Conservation (phyloP, 92 coral and sea anemone species). For the Epizoanthus illoricatus region DNA sequence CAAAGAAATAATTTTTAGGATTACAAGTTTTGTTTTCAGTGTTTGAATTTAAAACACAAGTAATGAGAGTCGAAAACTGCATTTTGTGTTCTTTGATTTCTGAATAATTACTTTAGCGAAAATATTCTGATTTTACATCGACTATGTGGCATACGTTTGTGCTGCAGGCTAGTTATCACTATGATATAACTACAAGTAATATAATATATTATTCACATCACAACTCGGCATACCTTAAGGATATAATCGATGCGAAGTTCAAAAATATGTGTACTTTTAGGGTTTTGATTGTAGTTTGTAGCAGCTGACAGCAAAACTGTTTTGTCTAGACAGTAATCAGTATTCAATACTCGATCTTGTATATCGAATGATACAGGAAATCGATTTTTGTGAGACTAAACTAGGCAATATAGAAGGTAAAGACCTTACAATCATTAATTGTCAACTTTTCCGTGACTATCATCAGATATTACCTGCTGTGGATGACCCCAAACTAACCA, state of each 20-base stretch:
- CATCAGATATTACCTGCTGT: background rate
- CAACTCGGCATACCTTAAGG: too few species aligned
- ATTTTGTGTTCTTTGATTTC: background rate
- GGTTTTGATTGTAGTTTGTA: too few species aligned
- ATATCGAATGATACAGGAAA: too few species aligned
- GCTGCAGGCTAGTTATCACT: background rate
- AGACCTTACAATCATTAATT: background rate
- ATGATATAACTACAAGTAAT: too few species aligned
- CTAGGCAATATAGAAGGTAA: background rate
- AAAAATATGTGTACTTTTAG: too few species aligned
- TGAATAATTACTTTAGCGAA: background rate
- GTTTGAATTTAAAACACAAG: slow-evolving; percentile 2
- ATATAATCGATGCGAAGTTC: too few species aligned
- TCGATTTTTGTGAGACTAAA: too few species aligned
- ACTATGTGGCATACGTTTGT: too few species aligned
- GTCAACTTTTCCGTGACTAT: background rate
- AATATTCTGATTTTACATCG: background rate
- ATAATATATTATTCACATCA: too few species aligned
- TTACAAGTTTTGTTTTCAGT: background rate
- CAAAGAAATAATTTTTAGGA: background rate
- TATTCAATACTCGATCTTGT: too few species aligned
- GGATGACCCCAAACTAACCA: background rate
- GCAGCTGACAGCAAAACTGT: too few species aligned
- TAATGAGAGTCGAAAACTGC: background rate
- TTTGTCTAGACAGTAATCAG: too few species aligned